Base-by-base conservation (phyloP, 2,113 vertebrate genomes). In the Podarcis raffonei region DNA sequence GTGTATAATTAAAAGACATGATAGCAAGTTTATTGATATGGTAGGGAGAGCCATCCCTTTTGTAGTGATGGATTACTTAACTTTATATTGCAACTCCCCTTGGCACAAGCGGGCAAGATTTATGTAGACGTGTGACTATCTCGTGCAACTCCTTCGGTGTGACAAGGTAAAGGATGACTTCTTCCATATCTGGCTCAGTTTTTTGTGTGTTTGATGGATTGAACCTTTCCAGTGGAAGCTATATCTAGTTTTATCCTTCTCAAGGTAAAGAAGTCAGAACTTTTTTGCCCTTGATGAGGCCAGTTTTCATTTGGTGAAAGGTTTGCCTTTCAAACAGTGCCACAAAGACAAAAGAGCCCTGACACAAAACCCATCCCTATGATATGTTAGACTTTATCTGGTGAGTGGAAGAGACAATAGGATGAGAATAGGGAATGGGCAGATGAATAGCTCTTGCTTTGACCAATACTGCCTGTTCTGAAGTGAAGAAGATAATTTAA, bases 161-260 rank as follows among this genome's bases (percentile, higher is more conserved):
- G 94, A 96, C 92, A 97, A 95, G 89, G 57, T 96, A 95, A 97
- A 94, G 94, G 96, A 97, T 95, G 0, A 89, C 89, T 96, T 94
- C 76, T 89, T 74, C 91, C 92, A 78, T 96, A 96, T 94, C 72
- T 71, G 91, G 84, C 95, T 96, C 93, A 93, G 90, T 95, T 97
- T 97, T 95, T 68, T 35, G 12, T 93, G 86, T 86, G 81, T 75
- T 94, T 98, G 96, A 97, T 96, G 86, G 93, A 97, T 97, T 85
- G 88, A 91, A 94, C 91, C 94, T 93, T 83, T 97, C 92, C 84
- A 92, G 48, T 75, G n/a, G 71, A 93, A 92, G 92, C 74, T 97
- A 93, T 95, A 96, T 84, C 82, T 74, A 53, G 1, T 39, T 90
- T 89, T 87, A 59, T 96, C 94, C 92, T 95, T 94, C 39, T 90